A percentile compares a stretch with the other conserved stretches of the same genome.
Conservation (phyloP, 2,113 vertebrate species). For the Condylura cristata region DNA sequence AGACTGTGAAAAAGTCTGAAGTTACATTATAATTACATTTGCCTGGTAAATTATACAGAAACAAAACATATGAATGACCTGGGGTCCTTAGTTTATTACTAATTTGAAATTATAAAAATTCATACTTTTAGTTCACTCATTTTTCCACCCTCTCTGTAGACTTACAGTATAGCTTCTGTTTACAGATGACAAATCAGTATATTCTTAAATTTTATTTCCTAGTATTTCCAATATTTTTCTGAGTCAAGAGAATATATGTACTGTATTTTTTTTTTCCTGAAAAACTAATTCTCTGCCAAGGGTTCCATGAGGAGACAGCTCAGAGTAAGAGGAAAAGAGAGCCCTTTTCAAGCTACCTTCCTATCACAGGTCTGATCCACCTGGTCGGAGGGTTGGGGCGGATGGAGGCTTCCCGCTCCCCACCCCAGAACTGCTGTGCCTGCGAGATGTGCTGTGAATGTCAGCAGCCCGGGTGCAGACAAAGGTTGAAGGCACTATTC, state of each 20-base stretch:
- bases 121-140: not conserved
- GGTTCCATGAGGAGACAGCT: not conserved
- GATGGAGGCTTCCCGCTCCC: not conserved
- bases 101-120: conserved; percentile 48
- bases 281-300: not conserved
- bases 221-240: conserved; percentile 2
- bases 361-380: not conserved
- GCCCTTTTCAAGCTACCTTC: not conserved
- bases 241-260: not conserved
- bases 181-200: not conserved
- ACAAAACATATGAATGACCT: not conserved
- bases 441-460: not conserved
- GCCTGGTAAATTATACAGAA: not conserved
- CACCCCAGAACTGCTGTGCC: not conserved
- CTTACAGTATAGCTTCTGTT: not conserved
- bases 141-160: not conserved
- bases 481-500: not conserved
- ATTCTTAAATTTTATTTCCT: not conserved
- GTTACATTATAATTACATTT: conserved; percentile 25
- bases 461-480: not conserved
- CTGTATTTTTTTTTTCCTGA: not conserved
- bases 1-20: not conserved
- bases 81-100: conserved; percentile 2
- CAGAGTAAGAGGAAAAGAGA: not conserved
- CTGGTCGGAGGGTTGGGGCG: not conserved